phyloP scores from a whole-genome alignment of 1,140 invertebrate genomes.

The Propsilocerus akamusi region DNA sequence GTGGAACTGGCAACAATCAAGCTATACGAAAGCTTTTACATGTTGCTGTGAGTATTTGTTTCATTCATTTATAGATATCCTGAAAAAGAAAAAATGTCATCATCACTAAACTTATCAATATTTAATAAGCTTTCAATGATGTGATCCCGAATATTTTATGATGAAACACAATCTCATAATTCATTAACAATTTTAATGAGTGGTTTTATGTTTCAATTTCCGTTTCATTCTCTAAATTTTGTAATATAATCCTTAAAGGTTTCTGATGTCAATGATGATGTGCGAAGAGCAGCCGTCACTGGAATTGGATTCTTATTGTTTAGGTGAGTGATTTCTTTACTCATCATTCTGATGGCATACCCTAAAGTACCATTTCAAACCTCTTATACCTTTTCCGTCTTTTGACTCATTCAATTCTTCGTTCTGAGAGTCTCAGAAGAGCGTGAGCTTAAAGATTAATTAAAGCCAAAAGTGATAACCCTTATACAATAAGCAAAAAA shows the following conservation, averaged over 20 bases:
- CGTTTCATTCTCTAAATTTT: conserved; percentile 9
- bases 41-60: conserved; percentile 57
- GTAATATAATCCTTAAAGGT: no score
- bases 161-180: no score
- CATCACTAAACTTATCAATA: no score
- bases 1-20: conserved; percentile 92
- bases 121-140: no score
- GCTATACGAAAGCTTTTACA: conserved; percentile 89
- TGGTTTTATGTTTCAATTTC: conserved; percentile 5
- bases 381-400: background rate
- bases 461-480: conserved; percentile 4
- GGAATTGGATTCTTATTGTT: conserved; percentile 93
- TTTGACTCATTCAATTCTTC: background rate
- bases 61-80: background rate
- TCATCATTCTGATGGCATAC: background rate
- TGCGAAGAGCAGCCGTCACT: conserved; percentile 91
- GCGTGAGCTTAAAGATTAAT: background rate
- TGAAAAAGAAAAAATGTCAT: no score
- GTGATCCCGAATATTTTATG: no score
- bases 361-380: no score
- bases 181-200: no score
- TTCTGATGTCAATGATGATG: conserved; percentile 97
- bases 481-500: background rate
- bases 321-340: conserved; percentile 30
- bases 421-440: background rate